Percentiles rank a stretch among this genome's conserved stretches.
Evolutionary conservation across 53 echinoderm and acorn worm genomes (phyloP).

Genomic region (Holothuria scabra): DNA sequence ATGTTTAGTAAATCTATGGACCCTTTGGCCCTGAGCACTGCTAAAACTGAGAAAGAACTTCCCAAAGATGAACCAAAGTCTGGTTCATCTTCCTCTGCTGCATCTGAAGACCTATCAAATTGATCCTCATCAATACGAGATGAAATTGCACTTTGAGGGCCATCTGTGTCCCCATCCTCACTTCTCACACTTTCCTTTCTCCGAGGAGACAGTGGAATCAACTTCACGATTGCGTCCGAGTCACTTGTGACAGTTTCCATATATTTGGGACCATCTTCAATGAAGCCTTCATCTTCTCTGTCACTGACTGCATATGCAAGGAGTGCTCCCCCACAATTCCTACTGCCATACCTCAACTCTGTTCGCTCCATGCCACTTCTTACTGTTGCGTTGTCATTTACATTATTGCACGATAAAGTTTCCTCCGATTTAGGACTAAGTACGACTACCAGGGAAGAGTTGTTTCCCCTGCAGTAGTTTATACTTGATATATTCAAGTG

Average conservation of each 20-base stretch:
- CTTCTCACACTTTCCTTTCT: slow-evolving; percentile 39
- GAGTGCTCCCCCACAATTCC: slow-evolving; percentile 12
- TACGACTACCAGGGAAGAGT: slow-evolving; percentile 11
- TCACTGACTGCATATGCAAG: slow-evolving; percentile 1
- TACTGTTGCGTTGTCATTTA: slow-evolving; percentile 22
- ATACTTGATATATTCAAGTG: slow-evolving; percentile 21
- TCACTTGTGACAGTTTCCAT: slow-evolving; percentile 39
- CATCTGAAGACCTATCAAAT: slow-evolving; percentile 42
- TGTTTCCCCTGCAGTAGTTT: slow-evolving; percentile 5
- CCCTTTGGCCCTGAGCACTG: slow-evolving; percentile 75
- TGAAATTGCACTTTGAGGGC: slow-evolving; percentile 37
- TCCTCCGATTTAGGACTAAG: neutral
- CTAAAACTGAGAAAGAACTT: slow-evolving; percentile 51
- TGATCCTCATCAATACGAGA: slow-evolving; percentile 46
- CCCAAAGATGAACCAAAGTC: slow-evolving; percentile 53
- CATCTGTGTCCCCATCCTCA: slow-evolving; percentile 12
- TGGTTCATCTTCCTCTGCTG: slow-evolving; percentile 60
- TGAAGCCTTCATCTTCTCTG: slow-evolving; percentile 15
- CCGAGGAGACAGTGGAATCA: slow-evolving; percentile 19
- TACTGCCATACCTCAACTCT: neutral
- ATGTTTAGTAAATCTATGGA: slow-evolving; percentile 73
- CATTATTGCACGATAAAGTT: slow-evolving; percentile 30
- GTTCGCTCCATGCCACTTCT: neutral
- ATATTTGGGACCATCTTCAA: slow-evolving; percentile 18
- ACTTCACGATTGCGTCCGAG: neutral